Percentiles rank a stretch among this genome's conserved stretches.
These are phyloP conservation scores for Euzophera pinguis DNA, from an alignment of 2,888 invertebrate species.

Conservation along the genomic window DNA sequence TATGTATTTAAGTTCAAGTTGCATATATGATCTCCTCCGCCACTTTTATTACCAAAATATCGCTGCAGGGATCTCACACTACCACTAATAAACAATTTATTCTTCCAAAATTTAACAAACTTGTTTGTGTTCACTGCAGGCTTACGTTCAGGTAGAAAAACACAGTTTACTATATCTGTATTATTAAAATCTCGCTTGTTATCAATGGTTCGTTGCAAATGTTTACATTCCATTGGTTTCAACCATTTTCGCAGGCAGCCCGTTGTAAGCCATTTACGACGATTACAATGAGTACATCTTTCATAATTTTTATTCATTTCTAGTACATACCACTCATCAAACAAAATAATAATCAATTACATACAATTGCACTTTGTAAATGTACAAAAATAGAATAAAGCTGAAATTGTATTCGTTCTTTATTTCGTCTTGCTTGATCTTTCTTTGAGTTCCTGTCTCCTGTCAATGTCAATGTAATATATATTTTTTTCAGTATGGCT, in stretches of 20 bases:
- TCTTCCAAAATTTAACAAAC: constrained; percentile 74
- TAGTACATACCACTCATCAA: constrained; percentile 17
- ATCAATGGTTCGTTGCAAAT: constrained; percentile 68
- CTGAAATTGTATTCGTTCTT: neutral
- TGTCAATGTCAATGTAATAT: no score
- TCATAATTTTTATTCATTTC: constrained; percentile 73
- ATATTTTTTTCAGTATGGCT: no score
- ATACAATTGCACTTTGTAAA: neutral
- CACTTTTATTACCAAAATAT: constrained; percentile 64
- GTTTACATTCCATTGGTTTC: constrained; percentile 75
- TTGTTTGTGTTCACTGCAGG: constrained; percentile 59
- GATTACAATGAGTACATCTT: constrained; percentile 68
- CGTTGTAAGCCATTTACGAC: constrained; percentile 69
- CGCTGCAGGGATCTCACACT: constrained; percentile 67
- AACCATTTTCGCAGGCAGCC: constrained; percentile 74
- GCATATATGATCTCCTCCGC: constrained; percentile 53
- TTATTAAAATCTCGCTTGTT: constrained; percentile 64
- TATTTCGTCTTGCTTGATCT: no score
- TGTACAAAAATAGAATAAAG: constrained; percentile 10
- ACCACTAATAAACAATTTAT: constrained; percentile 65
- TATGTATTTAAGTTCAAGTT: constrained; percentile 49
- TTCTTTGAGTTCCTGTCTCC: no score
- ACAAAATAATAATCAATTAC: neutral
- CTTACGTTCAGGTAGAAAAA: constrained; percentile 63
- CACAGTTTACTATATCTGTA: constrained; percentile 64